A percentile compares a stretch with the other conserved stretches of the same genome.
phyloP scores from a whole-genome alignment of 2,113 vertebrate species.

The Talpa occidentalis region DNA sequence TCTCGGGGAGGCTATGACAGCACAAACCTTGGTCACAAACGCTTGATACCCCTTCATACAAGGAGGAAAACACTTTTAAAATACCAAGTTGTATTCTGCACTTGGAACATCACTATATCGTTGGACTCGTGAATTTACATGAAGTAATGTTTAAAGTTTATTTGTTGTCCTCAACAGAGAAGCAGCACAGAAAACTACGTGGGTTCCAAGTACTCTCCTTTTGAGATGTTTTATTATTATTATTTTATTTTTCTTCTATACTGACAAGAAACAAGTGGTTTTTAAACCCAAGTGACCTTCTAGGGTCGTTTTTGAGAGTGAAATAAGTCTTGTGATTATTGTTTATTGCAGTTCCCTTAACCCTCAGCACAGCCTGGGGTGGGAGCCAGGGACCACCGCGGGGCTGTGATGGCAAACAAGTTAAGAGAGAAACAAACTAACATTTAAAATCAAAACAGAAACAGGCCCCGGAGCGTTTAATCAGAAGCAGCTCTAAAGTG shows the following conservation, averaged over 20 bases:
- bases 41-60: slow-evolving; percentile 3
- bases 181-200: not conserved
- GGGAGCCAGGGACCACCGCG: not conserved
- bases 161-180: not conserved
- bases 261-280: not conserved
- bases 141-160: slow-evolving; percentile 5
- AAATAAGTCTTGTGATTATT: not conserved
- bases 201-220: not conserved
- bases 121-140: not conserved
- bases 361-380: not conserved
- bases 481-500: not conserved
- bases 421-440: not conserved
- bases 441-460: not conserved
- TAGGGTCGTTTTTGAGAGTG: not conserved
- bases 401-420: not conserved
- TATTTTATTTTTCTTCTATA: not conserved
- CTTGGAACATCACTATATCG: not conserved
- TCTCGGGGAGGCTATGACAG: not conserved
- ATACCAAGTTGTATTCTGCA: not conserved
- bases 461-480: not conserved
- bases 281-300: slow-evolving; percentile 17
- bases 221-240: not conserved
- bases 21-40: not conserved
- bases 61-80: not conserved
- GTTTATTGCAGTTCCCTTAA: not conserved